Percentiles rank a stretch among this genome's conserved stretches.
phyloP scores from a whole-genome alignment of 2,888 invertebrate genomes.

The Pachymerium ferrugineum region DNA sequence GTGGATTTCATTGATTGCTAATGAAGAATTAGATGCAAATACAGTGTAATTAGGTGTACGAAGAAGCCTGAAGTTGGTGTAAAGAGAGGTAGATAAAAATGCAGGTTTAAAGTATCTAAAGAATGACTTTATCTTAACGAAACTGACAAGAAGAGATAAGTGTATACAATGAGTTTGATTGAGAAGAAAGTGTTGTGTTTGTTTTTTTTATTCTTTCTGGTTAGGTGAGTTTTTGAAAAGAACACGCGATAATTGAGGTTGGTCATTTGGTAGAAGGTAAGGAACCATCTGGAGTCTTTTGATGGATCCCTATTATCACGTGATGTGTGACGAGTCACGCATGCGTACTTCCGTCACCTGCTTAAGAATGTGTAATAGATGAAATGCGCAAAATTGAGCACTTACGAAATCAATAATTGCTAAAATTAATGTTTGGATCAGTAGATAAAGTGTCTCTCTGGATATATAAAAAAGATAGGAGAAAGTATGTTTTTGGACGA shows the following conservation, averaged over 20 bases:
- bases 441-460: too few relatives aligned
- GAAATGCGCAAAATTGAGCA: not conserved
- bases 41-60: not conserved
- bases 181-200: not conserved
- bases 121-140: not conserved
- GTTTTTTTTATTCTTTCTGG: not conserved
- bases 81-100: too few relatives aligned
- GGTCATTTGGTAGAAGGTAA: too few relatives aligned
- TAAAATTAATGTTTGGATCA: too few relatives aligned
- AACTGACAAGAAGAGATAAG: not conserved
- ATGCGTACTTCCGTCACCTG: conserved; percentile 17
- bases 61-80: too few relatives aligned
- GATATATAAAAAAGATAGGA: too few relatives aligned
- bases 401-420: not conserved
- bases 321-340: conserved; percentile 24
- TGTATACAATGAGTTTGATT: not conserved
- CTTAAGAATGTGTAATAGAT: not conserved
- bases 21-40: conserved; percentile 2
- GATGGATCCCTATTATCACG: conserved; percentile 21
- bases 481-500: too few relatives aligned
- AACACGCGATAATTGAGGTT: too few relatives aligned
- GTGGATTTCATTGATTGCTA: conserved; percentile 6
- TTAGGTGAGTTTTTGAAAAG: not conserved
- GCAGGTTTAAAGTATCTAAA: not conserved
- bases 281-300: not conserved